phyloP scores from a whole-genome alignment of 2,113 vertebrate genomes.

The Zeus faber region DNA sequence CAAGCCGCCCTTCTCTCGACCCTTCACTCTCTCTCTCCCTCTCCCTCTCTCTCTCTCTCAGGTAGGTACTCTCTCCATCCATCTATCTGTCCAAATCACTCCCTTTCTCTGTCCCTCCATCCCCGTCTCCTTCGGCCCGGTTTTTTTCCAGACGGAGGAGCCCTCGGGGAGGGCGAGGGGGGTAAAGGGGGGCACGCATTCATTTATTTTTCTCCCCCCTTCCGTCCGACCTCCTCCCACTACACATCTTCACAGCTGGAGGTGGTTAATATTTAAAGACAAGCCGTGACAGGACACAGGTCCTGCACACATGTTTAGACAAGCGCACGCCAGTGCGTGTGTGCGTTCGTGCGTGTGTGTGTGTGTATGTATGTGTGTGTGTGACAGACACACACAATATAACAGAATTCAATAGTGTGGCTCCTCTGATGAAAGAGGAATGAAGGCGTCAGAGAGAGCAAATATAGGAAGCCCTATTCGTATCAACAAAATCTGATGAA shows the following conservation, averaged over 20 bases:
- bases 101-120: constrained; percentile 11
- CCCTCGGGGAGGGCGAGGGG: constrained; percentile 55
- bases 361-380: background rate
- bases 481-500: too few species aligned
- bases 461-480: background rate
- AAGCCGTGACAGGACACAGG: constrained; percentile 64
- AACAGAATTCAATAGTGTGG: constrained; percentile 13
- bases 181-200: constrained; percentile 58
- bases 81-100: background rate
- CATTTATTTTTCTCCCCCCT: constrained; percentile 68
- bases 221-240: constrained; percentile 38
- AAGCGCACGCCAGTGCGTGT: constrained; percentile 14
- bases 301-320: constrained; percentile 46
- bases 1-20: constrained; percentile 4
- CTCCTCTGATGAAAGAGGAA: constrained; percentile 29
- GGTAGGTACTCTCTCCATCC: background rate
- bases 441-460: constrained; percentile 11
- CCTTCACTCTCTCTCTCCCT: constrained; percentile 25
- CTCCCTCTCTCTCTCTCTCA: constrained; percentile 9
- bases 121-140: constrained; percentile 31
- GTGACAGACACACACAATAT: background rate
- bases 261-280: constrained; percentile 77
- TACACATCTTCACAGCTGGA: constrained; percentile 75
- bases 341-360: constrained; percentile 4
- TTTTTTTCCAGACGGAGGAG: constrained; percentile 58